Evolutionary conservation across 2,888 invertebrate genomes (phyloP).

Genomic region (Bombylius major): DNA sequence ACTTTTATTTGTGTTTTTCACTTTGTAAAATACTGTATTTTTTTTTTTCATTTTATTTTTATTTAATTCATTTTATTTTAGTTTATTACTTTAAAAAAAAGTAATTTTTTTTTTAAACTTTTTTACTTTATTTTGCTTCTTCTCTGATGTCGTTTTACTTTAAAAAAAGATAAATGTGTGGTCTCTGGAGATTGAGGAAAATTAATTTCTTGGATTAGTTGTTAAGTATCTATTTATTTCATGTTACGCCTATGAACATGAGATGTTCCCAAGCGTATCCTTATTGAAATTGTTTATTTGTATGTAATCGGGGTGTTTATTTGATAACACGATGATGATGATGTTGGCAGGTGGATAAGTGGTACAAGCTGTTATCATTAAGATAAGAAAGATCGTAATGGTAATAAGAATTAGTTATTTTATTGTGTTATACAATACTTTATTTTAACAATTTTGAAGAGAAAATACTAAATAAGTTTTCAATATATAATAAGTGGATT

Average conservation of each 20-base stretch:
- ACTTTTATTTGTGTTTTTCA: not conserved
- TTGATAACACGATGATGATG: not conserved
- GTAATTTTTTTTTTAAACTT: too few relatives aligned
- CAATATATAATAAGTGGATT: slow-evolving; percentile 11
- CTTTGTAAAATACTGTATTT: not conserved
- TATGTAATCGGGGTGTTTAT: slow-evolving; percentile 4
- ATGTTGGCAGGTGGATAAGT: slow-evolving; percentile 13
- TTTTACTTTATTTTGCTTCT: too few relatives aligned
- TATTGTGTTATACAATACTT: not conserved
- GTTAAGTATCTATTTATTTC: slow-evolving; percentile 15
- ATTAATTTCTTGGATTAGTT: slow-evolving; percentile 17
- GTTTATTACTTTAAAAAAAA: too few relatives aligned
- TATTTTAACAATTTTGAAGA: not conserved
- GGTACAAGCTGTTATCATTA: not conserved
- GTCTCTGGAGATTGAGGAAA: slow-evolving; percentile 14
- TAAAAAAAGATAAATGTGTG: slow-evolving; percentile 10
- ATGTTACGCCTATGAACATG: slow-evolving; percentile 10
- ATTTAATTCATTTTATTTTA: too few relatives aligned
- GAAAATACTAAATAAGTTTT: not conserved
- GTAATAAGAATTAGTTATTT: not conserved
- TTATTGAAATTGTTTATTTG: slow-evolving; percentile 1
- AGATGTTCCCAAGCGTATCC: not conserved
- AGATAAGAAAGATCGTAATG: not conserved
- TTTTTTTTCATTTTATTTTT: not conserved
- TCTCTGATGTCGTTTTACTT: too few relatives aligned